These are phyloP conservation scores for Cryptus armator DNA, from an alignment of 2,888 invertebrate genomes.

Conservation along the genomic window DNA sequence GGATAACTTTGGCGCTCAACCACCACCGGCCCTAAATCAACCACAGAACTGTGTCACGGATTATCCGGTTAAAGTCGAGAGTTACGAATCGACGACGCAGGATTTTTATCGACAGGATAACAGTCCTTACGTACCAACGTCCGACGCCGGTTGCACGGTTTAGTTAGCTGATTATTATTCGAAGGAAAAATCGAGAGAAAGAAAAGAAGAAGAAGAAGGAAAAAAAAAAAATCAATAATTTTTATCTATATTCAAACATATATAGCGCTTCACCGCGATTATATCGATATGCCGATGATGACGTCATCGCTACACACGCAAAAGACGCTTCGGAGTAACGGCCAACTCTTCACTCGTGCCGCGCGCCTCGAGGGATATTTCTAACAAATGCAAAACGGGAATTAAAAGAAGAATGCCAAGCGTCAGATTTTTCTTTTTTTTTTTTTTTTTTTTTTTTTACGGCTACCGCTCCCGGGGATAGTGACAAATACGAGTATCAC, in stretches of 20 bases:
- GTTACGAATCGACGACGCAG: conserved; percentile 77
- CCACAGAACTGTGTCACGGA: conserved; percentile 82
- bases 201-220: conserved; percentile 22
- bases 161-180: conserved; percentile 71
- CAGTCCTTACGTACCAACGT: conserved; percentile 81
- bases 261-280: conserved; percentile 45
- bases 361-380: conserved; percentile 47
- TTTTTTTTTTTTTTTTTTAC: neutral
- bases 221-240: conserved; percentile 50
- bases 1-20: conserved; percentile 79
- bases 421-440: conserved; percentile 16
- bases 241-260: conserved; percentile 13
- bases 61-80: conserved; percentile 82
- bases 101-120: conserved; percentile 81
- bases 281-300: conserved; percentile 43
- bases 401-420: conserved; percentile 51
- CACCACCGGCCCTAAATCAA: conserved; percentile 75
- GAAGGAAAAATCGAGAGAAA: conserved; percentile 49
- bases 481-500: neutral
- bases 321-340: conserved; percentile 14
- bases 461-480: conserved; percentile 14
- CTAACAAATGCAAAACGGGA: conserved; percentile 58
- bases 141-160: conserved; percentile 82
- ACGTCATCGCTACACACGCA: conserved; percentile 35
- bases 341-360: conserved; percentile 32